Evolutionary conservation across 2,888 invertebrate genomes (phyloP).

Genomic region (Caenorhabditis macrosperma): DNA sequence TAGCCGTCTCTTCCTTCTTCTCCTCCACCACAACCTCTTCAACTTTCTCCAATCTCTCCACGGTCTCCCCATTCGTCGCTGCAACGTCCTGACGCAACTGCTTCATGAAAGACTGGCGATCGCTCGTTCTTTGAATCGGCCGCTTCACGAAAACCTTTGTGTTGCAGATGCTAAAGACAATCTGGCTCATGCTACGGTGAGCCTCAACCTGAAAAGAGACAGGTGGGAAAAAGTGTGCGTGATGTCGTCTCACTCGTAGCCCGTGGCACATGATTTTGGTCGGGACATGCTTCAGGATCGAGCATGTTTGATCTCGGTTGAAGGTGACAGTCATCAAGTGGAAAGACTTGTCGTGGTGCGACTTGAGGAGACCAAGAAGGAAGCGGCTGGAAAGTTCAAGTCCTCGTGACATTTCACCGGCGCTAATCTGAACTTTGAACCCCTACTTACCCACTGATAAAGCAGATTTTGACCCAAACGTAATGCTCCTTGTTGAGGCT

Average conservation of each 20-base stretch:
- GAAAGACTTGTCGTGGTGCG: constrained; percentile 55
- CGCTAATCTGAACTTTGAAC: neutral
- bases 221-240: too few species aligned
- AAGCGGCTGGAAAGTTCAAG: constrained; percentile 36
- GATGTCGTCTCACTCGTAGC: constrained; percentile 37
- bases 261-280: constrained; percentile 55
- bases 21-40: constrained; percentile 32
- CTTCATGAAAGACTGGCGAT: constrained; percentile 54
- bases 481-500: constrained; percentile 38
- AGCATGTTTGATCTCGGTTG: constrained; percentile 40
- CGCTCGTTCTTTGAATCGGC: constrained; percentile 32
- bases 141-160: constrained; percentile 33
- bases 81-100: constrained; percentile 50
- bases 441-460: constrained; percentile 42
- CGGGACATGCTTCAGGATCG: constrained; percentile 41
- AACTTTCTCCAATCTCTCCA: constrained; percentile 16
- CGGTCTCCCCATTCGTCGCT: constrained; percentile 17
- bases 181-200: constrained; percentile 58
- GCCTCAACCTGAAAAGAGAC: constrained; percentile 53
- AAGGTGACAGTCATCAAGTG: constrained; percentile 51
- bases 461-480: constrained; percentile 55
- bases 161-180: constrained; percentile 61
- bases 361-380: constrained; percentile 53
- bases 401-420: too few species aligned
- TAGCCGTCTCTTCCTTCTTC: constrained; percentile 1